Conservation (phyloP, 1,140 invertebrate genomes). For the Sarcophaga bullata region DNA sequence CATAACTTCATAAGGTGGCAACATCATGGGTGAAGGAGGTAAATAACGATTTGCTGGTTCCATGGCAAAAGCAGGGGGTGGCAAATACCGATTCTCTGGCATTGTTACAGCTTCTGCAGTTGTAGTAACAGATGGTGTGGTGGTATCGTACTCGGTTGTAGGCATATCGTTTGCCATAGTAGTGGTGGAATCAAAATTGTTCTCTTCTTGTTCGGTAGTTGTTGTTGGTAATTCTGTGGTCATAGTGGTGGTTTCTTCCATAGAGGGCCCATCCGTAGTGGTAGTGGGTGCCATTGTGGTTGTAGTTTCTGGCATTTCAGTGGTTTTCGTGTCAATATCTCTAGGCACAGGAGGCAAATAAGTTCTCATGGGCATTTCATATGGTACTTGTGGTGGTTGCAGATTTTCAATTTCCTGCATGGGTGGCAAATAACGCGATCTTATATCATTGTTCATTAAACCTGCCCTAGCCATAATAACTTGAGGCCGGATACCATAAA, state of each 20-base stretch:
- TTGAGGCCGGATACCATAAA: constrained; percentile 29
- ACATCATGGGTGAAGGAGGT: constrained; percentile 23
- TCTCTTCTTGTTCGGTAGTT: constrained; percentile 5
- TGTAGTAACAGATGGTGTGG: neutral
- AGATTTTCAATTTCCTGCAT: constrained; percentile 31
- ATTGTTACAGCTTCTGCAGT: neutral
- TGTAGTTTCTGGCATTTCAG: constrained; percentile 5
- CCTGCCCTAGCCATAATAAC: neutral
- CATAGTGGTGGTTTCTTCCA: neutral
- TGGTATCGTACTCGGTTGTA: neutral
- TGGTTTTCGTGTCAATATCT: neutral
- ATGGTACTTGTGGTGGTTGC: neutral
- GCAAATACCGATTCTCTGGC: constrained; percentile 20
- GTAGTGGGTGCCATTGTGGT: constrained; percentile 7
- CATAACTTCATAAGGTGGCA: constrained; percentile 19
- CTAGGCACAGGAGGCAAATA: constrained; percentile 38
- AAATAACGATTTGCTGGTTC: constrained; percentile 42
- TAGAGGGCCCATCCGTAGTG: neutral
- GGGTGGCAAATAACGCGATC: constrained; percentile 25
- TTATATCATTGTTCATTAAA: neutral
- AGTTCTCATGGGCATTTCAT: neutral
- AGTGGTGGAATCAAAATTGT: neutral
- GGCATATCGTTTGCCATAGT: neutral
- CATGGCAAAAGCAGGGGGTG: constrained; percentile 21
- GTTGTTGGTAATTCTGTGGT: neutral